Conservation (phyloP, 2,888 invertebrate species). For the Shargacucullia verbasci region DNA sequence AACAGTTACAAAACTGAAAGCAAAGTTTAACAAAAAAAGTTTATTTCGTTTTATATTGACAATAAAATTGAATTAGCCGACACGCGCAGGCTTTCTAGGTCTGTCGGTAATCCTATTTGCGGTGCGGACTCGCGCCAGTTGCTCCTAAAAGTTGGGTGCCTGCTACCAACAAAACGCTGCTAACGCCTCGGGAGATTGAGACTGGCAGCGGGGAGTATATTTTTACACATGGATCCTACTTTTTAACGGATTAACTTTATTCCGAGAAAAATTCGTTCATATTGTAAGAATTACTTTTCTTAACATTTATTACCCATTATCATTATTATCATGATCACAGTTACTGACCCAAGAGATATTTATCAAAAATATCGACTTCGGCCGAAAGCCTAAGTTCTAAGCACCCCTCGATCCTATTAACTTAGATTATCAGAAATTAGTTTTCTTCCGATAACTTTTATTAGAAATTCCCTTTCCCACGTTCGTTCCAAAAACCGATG, state of each 20-base stretch:
- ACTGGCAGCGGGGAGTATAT: slow-evolving; percentile 56
- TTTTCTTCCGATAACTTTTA: slow-evolving; percentile 58
- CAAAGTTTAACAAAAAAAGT: slow-evolving; percentile 57
- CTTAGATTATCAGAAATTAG: slow-evolving; percentile 49
- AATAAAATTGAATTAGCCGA: slow-evolving; percentile 80
- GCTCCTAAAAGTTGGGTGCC: slow-evolving; percentile 76
- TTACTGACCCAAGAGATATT: slow-evolving; percentile 6
- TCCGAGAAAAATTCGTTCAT: neutral
- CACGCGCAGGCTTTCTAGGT: slow-evolving; percentile 75
- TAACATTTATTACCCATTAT: slow-evolving; percentile 2
- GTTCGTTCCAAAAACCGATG: slow-evolving; percentile 63
- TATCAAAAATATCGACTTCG: no score
- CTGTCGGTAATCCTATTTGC: slow-evolving; percentile 84
- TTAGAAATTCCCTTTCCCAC: slow-evolving; percentile 52
- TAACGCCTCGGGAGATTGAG: slow-evolving; percentile 67
- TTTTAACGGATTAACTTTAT: slow-evolving; percentile 29
- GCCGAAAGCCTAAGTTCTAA: slow-evolving; percentile 12
- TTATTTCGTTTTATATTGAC: slow-evolving; percentile 71
- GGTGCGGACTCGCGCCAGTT: slow-evolving; percentile 75
- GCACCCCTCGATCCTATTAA: slow-evolving; percentile 23
- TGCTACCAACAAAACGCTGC: slow-evolving; percentile 69
- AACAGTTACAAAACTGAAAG: slow-evolving; percentile 51
- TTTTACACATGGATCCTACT: slow-evolving; percentile 42
- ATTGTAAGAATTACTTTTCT: neutral
- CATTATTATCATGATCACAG: slow-evolving; percentile 8